phyloP scores from a whole-genome alignment of 2,888 invertebrate genomes.

The Synanthedon andrenaeformis region DNA sequence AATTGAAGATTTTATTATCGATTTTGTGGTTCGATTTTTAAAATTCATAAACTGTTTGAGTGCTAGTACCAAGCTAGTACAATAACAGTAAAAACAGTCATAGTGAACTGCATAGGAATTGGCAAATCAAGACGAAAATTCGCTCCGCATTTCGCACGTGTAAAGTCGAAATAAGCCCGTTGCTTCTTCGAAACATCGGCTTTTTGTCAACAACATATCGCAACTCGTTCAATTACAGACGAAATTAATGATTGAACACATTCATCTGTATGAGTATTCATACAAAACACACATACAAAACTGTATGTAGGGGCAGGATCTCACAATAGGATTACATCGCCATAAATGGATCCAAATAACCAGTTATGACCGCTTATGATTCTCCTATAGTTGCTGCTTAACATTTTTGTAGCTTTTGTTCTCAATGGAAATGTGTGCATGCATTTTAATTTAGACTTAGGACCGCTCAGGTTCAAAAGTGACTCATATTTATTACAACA shows the following conservation, averaged over 20 bases:
- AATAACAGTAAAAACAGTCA: too few relatives aligned
- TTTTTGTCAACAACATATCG: constrained; percentile 45
- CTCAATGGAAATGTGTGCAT: constrained; percentile 49
- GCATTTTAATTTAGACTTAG: constrained; percentile 63
- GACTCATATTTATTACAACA: constrained; percentile 5
- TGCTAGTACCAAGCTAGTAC: too few relatives aligned
- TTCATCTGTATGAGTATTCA: constrained; percentile 38
- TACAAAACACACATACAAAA: constrained; percentile 11
- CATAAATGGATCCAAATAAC: constrained; percentile 57
- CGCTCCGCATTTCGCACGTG: too few relatives aligned
- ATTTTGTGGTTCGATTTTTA: too few relatives aligned
- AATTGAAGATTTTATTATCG: too few relatives aligned
- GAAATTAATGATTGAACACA: constrained; percentile 68
- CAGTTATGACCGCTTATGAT: constrained; percentile 64
- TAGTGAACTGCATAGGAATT: too few relatives aligned
- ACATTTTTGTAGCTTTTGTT: constrained; percentile 63
- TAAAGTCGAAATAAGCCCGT: too few relatives aligned
- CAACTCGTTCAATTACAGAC: constrained; percentile 61
- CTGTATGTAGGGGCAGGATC: constrained; percentile 19
- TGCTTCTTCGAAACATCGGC: constrained; percentile 51
- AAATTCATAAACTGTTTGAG: too few relatives aligned
- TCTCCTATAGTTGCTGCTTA: constrained; percentile 41
- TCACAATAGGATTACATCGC: constrained; percentile 64
- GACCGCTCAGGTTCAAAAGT: constrained; percentile 8
- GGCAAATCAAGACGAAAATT: too few relatives aligned